phyloP scores from a whole-genome alignment of 2,797 vertebrate species.

The Sebastes glaucus region DNA sequence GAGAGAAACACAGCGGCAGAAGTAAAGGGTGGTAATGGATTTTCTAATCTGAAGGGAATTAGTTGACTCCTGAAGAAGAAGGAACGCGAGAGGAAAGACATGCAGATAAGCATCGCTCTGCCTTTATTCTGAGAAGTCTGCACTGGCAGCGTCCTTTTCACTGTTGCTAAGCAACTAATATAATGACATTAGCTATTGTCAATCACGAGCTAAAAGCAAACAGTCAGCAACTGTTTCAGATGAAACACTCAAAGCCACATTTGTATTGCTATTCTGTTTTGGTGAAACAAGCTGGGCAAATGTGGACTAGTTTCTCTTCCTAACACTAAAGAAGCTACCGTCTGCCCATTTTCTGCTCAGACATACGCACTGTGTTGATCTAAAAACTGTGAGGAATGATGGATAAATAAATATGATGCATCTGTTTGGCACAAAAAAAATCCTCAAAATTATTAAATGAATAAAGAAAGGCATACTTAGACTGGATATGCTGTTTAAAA shows the following conservation, averaged over 20 bases:
- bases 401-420: background rate
- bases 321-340: background rate
- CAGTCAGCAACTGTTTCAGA: slow-evolving; percentile 6
- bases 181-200: slow-evolving; percentile 6
- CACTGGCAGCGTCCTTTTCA: background rate
- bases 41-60: slow-evolving; percentile 44
- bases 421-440: background rate
- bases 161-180: slow-evolving; percentile 33
- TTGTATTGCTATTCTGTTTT: background rate
- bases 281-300: background rate
- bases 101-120: background rate
- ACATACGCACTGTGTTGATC: background rate
- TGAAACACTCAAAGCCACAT: background rate
- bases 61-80: background rate
- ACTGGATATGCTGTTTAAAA: too few relatives aligned
- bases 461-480: background rate
- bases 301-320: background rate
- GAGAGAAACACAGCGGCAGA: slow-evolving; percentile 6
- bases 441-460: background rate
- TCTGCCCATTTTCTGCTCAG: background rate
- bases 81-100: background rate
- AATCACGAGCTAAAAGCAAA: background rate
- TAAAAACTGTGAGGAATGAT: background rate
- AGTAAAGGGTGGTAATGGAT: slow-evolving; percentile 27
- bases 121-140: background rate